Conservation (phyloP, 2,113 vertebrate genomes). For the Glaucidium brasilianum region DNA sequence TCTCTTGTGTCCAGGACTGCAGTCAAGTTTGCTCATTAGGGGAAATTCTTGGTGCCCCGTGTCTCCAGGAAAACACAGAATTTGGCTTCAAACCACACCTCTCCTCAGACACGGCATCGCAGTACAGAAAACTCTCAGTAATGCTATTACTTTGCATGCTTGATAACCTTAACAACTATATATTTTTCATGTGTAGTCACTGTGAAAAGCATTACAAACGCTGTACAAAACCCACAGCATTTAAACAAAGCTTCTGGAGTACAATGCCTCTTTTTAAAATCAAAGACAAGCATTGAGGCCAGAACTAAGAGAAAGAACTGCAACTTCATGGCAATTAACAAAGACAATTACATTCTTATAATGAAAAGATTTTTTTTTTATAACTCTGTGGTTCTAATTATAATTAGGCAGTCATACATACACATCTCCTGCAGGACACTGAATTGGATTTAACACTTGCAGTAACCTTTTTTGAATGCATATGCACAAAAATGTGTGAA, state of each 20-base stretch:
- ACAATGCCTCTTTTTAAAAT: neutral
- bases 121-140: neutral
- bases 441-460: neutral
- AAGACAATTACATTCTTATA: neutral
- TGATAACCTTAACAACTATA: neutral
- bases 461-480: neutral
- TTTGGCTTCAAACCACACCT: neutral
- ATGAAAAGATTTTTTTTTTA: neutral
- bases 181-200: neutral
- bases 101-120: neutral
- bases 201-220: neutral
- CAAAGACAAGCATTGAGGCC: neutral
- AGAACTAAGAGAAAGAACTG: neutral
- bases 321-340: neutral
- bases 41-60: neutral
- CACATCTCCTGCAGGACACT: neutral
- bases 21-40: neutral
- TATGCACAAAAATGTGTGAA: neutral
- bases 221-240: neutral
- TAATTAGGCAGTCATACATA: neutral
- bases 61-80: fast-evolving
- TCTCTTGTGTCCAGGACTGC: neutral
- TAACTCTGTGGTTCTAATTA: neutral
- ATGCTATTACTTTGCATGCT: neutral
- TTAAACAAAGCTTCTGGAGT: neutral